Evolutionary conservation across 2,888 invertebrate species (phyloP).

Genomic region (Sminthurides aquaticus): DNA sequence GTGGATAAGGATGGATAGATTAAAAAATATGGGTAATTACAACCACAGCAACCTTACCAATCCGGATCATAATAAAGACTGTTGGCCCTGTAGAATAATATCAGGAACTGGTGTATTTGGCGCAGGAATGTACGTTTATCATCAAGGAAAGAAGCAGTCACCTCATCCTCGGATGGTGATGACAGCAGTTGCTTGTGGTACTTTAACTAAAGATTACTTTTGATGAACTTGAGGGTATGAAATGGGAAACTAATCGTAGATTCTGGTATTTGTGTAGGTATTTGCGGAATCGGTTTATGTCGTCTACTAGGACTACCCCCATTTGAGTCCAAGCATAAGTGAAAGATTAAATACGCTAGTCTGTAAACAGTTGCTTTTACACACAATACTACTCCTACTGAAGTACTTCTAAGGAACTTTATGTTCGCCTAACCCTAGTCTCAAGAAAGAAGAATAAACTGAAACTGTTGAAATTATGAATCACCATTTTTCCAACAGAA

Average conservation of each 20-base stretch:
- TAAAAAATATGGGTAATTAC: too few species aligned
- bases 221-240: neutral
- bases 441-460: too few species aligned
- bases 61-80: neutral
- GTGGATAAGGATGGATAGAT: too few species aligned
- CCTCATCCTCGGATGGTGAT: constrained; percentile 3
- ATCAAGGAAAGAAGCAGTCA: constrained; percentile 13
- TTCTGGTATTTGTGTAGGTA: neutral
- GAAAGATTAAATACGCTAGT: too few species aligned
- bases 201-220: neutral
- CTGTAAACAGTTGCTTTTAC: too few species aligned
- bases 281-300: constrained; percentile 9
- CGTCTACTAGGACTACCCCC: constrained; percentile 17
- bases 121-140: constrained; percentile 13
- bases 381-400: too few species aligned
- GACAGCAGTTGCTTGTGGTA: constrained; percentile 7
- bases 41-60: too few species aligned
- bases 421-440: too few species aligned
- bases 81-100: constrained; percentile 15
- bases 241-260: neutral
- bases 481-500: too few species aligned
- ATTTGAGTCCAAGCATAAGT: too few species aligned
- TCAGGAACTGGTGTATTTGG: constrained; percentile 17
- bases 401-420: too few species aligned
- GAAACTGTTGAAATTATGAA: too few species aligned